phyloP scores from a whole-genome alignment of 2,113 vertebrate species.

The Otis tarda region DNA sequence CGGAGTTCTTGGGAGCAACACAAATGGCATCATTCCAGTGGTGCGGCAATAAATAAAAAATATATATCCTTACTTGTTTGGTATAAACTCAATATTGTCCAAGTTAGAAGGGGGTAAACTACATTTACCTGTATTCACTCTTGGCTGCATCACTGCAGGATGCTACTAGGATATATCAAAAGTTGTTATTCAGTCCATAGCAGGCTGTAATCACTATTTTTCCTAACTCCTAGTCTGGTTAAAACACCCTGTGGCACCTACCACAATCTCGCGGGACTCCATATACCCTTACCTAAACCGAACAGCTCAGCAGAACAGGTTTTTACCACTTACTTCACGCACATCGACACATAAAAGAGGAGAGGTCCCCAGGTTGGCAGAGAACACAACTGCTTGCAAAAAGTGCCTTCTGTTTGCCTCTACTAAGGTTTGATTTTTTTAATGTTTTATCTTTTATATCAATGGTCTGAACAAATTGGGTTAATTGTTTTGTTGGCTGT shows the following conservation, averaged over 20 bases:
- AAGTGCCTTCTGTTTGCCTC: neutral
- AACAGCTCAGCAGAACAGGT: neutral
- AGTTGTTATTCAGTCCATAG: slow-evolving; percentile 4
- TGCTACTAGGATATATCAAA: neutral
- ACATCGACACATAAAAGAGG: neutral
- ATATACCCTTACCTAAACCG: neutral
- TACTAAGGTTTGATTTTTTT: neutral
- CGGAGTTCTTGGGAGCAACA: neutral
- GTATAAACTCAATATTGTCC: neutral
- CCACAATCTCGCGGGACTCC: neutral
- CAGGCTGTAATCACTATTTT: slow-evolving; percentile 37
- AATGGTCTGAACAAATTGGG: neutral
- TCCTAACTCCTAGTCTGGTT: neutral
- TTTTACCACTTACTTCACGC: neutral
- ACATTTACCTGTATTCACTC: slow-evolving; percentile 22
- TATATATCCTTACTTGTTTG: neutral
- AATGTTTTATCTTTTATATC: neutral
- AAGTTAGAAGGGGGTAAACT: neutral
- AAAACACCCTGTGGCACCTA: neutral
- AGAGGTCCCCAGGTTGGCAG: neutral
- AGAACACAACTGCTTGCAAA: neutral
- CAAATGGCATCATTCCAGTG: neutral
- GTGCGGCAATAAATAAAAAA: slow-evolving; percentile 19
- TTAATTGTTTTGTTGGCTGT: slow-evolving; percentile 15
- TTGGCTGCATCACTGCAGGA: slow-evolving; percentile 24